phyloP scores from a whole-genome alignment of 1,140 invertebrate species.

The Mesaphorura yosii region DNA sequence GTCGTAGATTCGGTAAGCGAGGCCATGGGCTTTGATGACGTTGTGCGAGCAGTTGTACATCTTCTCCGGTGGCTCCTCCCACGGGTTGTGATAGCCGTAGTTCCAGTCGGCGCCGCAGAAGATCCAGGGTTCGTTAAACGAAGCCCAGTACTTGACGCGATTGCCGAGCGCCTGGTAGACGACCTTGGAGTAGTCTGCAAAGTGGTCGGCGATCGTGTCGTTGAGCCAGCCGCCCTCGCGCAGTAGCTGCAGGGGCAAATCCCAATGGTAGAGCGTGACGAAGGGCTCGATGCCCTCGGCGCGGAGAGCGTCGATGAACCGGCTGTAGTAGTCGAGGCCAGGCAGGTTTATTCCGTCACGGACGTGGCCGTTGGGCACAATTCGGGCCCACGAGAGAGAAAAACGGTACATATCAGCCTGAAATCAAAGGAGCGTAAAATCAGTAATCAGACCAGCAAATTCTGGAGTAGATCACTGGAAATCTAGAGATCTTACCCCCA shows the following conservation, averaged over 20 bases:
- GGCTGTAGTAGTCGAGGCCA: constrained; percentile 36
- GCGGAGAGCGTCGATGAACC: constrained; percentile 30
- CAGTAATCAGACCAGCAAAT: too few relatives aligned
- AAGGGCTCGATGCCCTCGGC: constrained; percentile 28
- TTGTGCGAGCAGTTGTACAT: constrained; percentile 39
- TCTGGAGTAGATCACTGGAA: neutral
- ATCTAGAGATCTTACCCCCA: constrained; percentile 33
- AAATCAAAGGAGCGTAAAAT: neutral
- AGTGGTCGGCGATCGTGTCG: constrained; percentile 19
- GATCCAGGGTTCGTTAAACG: constrained; percentile 34
- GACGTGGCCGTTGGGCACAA: constrained; percentile 21
- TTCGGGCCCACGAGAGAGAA: constrained; percentile 25
- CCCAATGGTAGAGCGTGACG: constrained; percentile 39
- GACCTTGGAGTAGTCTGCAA: constrained; percentile 24
- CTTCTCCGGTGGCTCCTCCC: neutral
- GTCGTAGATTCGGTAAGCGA: constrained; percentile 33
- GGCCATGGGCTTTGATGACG: constrained; percentile 49
- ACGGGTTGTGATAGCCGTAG: constrained; percentile 28
- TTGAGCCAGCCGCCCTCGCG: constrained; percentile 28
- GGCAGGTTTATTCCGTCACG: constrained; percentile 26
- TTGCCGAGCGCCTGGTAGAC: constrained; percentile 27
- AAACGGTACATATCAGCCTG: constrained; percentile 22
- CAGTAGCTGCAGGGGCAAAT: constrained; percentile 36
- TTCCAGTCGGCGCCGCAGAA: constrained; percentile 7
- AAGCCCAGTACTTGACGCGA: constrained; percentile 30